Conservation (phyloP, 2,888 invertebrate genomes). For the Ernsta delagoae region DNA sequence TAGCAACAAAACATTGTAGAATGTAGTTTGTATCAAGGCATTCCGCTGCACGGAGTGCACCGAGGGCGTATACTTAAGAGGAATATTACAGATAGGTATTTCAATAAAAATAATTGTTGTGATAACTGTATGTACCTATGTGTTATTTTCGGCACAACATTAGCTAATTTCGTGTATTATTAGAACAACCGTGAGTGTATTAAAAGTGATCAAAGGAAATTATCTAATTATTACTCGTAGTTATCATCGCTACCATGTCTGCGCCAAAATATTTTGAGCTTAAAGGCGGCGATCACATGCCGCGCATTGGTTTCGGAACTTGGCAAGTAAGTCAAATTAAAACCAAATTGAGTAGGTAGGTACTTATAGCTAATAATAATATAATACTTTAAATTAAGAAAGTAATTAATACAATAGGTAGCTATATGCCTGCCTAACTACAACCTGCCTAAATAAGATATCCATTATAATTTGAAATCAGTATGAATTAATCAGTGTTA, state of each 20-base stretch:
- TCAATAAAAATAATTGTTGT: not conserved
- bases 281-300: slow-evolving; percentile 86
- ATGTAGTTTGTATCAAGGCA: not conserved
- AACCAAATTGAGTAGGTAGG: not conserved
- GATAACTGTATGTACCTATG: too few relatives aligned
- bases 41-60: not conserved
- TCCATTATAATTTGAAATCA: too few relatives aligned
- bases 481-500: too few relatives aligned
- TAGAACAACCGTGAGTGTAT: not conserved
- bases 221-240: too few relatives aligned
- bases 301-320: slow-evolving; percentile 90
- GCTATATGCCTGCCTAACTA: too few relatives aligned
- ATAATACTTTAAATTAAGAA: too few relatives aligned
- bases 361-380: too few relatives aligned
- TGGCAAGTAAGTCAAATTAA: slow-evolving; percentile 87
- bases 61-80: not conserved
- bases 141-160: too few relatives aligned
- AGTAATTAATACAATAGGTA: too few relatives aligned
- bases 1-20: slow-evolving; percentile 2
- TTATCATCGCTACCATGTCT: slow-evolving; percentile 51
- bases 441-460: too few relatives aligned
- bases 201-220: too few relatives aligned
- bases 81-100: not conserved
- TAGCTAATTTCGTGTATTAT: not conserved
- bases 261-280: slow-evolving; percentile 63